A percentile compares a stretch with the other conserved stretches of the same genome.
These are phyloP conservation scores for Drosophila malerkotliana DNA, from an alignment of 1,140 invertebrate species.

Conservation along the genomic window DNA sequence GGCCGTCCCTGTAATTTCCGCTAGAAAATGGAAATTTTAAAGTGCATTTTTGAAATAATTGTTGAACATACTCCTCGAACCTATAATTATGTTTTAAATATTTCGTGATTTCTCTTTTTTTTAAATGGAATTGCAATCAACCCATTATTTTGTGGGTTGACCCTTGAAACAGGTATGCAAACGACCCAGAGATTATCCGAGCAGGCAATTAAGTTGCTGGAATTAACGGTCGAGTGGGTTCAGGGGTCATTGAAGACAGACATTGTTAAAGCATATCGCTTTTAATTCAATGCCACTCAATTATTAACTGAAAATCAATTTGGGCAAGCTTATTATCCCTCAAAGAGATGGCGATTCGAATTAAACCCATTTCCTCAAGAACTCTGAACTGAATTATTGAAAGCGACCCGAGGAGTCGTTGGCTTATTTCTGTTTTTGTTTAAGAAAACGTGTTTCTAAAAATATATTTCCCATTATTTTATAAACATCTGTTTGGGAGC, in stretches of 20 bases:
- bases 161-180: conserved; percentile 36
- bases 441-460: conserved; percentile 8
- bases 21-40: conserved; percentile 11
- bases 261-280: neutral
- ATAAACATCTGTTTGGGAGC: conserved; percentile 15
- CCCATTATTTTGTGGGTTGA: conserved; percentile 22
- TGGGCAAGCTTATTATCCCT: neutral
- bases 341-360: neutral
- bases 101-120: conserved; percentile 4
- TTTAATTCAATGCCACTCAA: neutral
- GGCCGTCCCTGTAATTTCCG: conserved; percentile 39
- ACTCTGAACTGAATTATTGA: too few relatives aligned
- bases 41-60: conserved; percentile 1
- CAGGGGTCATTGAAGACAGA: conserved; percentile 3
- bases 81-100: neutral
- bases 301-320: neutral
- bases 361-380: too few relatives aligned
- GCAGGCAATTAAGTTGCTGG: conserved; percentile 45
- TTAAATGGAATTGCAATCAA: conserved; percentile 43
- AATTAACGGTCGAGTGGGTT: conserved; percentile 44
- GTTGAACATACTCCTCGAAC: too few relatives aligned
- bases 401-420: neutral
- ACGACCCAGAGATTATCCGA: conserved; percentile 18
- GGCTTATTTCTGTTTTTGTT: neutral
- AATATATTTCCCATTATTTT: neutral